Conservation (phyloP, 2,888 invertebrate species). For the Erebia palarica region DNA sequence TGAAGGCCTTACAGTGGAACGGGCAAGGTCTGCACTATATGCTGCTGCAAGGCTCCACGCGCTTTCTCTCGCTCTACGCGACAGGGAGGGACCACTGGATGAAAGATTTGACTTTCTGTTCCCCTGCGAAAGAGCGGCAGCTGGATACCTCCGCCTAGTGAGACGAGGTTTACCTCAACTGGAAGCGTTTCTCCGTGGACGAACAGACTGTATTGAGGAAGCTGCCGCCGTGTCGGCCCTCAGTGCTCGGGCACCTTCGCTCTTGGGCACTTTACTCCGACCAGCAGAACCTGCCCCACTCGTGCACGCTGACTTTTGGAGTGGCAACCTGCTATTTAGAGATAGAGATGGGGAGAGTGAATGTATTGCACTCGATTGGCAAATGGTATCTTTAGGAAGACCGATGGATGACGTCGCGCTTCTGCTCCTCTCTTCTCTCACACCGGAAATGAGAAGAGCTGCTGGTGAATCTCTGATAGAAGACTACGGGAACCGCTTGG, state of each 20-base stretch:
- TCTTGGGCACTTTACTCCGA: slow-evolving; percentile 86
- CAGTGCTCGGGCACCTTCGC: slow-evolving; percentile 86
- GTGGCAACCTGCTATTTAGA: slow-evolving; percentile 88
- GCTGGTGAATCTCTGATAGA: slow-evolving; percentile 85
- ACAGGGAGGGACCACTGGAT: slow-evolving; percentile 74
- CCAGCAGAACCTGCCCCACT: slow-evolving; percentile 89
- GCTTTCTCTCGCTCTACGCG: slow-evolving; percentile 83
- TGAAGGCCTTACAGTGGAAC: slow-evolving; percentile 84
- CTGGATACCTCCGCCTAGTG: slow-evolving; percentile 90
- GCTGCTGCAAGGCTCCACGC: slow-evolving; percentile 89
- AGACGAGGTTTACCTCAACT: slow-evolving; percentile 90
- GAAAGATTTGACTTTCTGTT: slow-evolving; percentile 85
- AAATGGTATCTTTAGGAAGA: slow-evolving; percentile 90
- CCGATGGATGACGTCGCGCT: slow-evolving; percentile 91
- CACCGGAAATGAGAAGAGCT: slow-evolving; percentile 86
- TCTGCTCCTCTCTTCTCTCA: slow-evolving; percentile 87
- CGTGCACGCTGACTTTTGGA: slow-evolving; percentile 93
- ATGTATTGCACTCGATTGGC: slow-evolving; percentile 91
- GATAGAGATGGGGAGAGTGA: slow-evolving; percentile 77
- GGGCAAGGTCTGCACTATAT: slow-evolving; percentile 86
- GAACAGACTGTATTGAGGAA: slow-evolving; percentile 84
- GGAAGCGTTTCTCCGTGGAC: slow-evolving; percentile 86
- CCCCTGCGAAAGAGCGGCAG: slow-evolving; percentile 89
- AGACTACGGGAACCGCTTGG: slow-evolving; percentile 86
- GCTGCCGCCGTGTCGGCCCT: slow-evolving; percentile 85